Conservation (phyloP, 2,113 vertebrate species). For the Himantopus leucocephalus region DNA sequence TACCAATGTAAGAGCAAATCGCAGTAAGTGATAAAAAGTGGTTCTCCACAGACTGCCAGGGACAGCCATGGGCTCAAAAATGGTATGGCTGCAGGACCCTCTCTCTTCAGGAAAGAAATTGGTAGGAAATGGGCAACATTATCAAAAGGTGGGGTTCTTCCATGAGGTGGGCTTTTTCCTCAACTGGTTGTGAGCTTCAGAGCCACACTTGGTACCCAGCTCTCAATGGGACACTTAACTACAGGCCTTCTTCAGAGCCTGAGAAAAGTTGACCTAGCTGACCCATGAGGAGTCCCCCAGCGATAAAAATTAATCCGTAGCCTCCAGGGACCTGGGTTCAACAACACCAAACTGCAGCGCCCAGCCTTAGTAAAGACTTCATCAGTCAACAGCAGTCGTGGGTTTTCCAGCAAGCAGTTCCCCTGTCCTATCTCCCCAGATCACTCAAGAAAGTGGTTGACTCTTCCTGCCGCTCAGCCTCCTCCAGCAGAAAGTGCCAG, state of each 20-base stretch:
- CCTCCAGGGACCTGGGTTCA: background rate
- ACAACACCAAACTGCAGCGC: background rate
- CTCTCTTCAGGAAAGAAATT: background rate
- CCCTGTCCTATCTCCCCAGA: background rate
- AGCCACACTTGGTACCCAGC: accelerated
- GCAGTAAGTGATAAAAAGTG: background rate
- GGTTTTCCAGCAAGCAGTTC: background rate
- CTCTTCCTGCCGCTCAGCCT: background rate
- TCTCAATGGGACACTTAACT: background rate
- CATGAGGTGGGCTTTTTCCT: background rate
- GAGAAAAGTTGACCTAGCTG: background rate
- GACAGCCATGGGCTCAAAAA: background rate
- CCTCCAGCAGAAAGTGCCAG: background rate
- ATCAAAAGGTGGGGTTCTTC: background rate
- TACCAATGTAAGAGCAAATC: background rate
- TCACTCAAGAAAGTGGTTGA: background rate
- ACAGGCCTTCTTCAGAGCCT: background rate
- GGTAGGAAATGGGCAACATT: background rate
- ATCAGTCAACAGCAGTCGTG: background rate
- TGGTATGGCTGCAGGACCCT: background rate
- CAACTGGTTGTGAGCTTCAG: background rate
- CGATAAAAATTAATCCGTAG: background rate
- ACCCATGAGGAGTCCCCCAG: background rate
- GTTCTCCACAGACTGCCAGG: background rate
- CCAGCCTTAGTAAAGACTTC: background rate